Conservation (phyloP, 2,888 invertebrate species). For the Iselma pallidipennis region DNA sequence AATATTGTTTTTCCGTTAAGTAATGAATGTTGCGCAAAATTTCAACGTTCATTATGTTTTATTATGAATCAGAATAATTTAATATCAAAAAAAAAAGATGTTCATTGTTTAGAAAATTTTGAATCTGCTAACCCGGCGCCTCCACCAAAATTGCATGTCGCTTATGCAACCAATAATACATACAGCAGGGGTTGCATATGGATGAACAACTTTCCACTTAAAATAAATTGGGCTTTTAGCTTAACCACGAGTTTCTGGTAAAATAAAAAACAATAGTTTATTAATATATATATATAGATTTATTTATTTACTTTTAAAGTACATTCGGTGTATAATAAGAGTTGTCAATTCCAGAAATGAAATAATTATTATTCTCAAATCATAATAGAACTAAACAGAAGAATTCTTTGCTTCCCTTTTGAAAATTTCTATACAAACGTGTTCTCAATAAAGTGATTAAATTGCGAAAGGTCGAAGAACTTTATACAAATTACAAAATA, state of each 20-base stretch:
- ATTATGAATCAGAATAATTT: not conserved
- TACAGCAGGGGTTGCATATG: too few relatives aligned
- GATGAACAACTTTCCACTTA: too few relatives aligned
- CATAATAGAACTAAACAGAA: conserved; percentile 14
- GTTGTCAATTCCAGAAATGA: conserved; percentile 12
- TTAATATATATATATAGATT: conserved; percentile 20
- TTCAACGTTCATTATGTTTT: not conserved
- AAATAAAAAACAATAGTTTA: not conserved
- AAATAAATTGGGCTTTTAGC: too few relatives aligned
- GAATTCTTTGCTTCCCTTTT: not conserved
- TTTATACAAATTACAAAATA: conserved; percentile 4
- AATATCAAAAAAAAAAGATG: too few relatives aligned
- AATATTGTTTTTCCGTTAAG: not conserved
- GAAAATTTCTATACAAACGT: conserved; percentile 14
- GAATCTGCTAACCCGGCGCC: not conserved
- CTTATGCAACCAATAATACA: too few relatives aligned
- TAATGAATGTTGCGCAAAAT: not conserved
- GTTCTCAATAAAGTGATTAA: conserved; percentile 16
- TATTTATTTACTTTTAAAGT: conserved; percentile 25
- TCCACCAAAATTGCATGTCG: not conserved
- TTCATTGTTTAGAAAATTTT: not conserved
- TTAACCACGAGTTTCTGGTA: too few relatives aligned
- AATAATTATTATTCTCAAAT: conserved; percentile 13
- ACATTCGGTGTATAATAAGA: conserved; percentile 21
- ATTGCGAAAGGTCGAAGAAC: conserved; percentile 3